Percentiles rank a stretch among this genome's conserved stretches.
Conservation (phyloP, 2,888 invertebrate species). For the Arge pagana region DNA sequence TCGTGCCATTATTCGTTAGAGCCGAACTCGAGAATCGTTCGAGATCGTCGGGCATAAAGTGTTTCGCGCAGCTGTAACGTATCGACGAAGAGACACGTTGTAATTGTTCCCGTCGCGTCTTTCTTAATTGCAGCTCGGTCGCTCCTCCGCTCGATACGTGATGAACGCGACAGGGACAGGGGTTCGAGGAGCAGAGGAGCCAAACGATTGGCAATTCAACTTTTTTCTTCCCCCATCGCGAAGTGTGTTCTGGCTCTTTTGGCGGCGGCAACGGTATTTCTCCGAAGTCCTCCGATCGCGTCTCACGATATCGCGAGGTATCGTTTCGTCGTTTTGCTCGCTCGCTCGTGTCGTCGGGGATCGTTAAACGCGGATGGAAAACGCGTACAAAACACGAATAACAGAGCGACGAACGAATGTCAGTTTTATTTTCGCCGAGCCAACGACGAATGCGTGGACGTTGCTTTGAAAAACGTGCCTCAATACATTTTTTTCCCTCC, state of each 20-base stretch:
- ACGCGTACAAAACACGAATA: slow-evolving; percentile 2
- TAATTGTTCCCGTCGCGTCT: too few species aligned
- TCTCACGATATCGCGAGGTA: slow-evolving; percentile 2
- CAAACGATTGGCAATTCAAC: not conserved
- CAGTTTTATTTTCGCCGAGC: too few species aligned
- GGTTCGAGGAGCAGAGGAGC: not conserved
- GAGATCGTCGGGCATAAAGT: too few species aligned
- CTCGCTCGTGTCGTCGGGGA: not conserved
- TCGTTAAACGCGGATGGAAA: slow-evolving; percentile 4
- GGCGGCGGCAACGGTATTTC: slow-evolving; percentile 11
- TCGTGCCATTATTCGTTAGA: too few species aligned
- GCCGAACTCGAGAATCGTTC: too few species aligned
- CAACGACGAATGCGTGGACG: too few species aligned
- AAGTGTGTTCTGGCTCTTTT: slow-evolving; percentile 10
- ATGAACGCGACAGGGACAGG: too few species aligned
- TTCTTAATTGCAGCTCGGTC: too few species aligned
- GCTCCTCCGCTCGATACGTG: not conserved
- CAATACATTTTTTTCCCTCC: too few species aligned
- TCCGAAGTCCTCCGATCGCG: slow-evolving; percentile 1
- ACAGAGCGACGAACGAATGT: not conserved
- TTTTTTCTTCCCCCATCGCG: not conserved
- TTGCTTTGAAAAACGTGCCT: too few species aligned
- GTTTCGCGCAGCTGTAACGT: too few species aligned
- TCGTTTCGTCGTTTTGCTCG: not conserved
- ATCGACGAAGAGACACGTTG: too few species aligned